Evolutionary conservation across 2,888 invertebrate species (phyloP).

Genomic region (Cheilosia impressa): DNA sequence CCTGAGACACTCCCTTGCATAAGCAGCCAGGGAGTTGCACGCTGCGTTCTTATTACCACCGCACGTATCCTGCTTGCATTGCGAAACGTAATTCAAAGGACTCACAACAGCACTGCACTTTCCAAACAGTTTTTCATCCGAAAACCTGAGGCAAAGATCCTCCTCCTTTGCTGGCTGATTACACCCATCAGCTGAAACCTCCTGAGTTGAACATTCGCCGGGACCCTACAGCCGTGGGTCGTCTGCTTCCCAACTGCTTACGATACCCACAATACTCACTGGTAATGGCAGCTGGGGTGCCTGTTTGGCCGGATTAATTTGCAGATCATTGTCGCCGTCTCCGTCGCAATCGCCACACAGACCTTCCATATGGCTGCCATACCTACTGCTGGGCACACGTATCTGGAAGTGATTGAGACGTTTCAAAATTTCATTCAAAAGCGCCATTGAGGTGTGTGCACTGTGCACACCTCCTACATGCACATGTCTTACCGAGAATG

Average conservation of each 20-base stretch:
- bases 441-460: not conserved
- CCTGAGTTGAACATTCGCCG: slow-evolving; percentile 84
- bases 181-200: slow-evolving; percentile 84
- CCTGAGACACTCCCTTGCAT: slow-evolving; percentile 89
- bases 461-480: not conserved
- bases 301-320: slow-evolving; percentile 84
- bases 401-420: slow-evolving; percentile 81
- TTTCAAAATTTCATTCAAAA: slow-evolving; percentile 31
- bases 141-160: slow-evolving; percentile 88
- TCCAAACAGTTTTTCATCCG: slow-evolving; percentile 85
- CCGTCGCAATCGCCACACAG: slow-evolving; percentile 91
- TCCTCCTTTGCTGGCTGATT: slow-evolving; percentile 86
- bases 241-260: slow-evolving; percentile 86
- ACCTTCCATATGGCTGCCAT: slow-evolving; percentile 90
- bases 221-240: slow-evolving; percentile 84
- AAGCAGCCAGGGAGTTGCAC: slow-evolving; percentile 88
- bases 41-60: slow-evolving; percentile 85
- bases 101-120: slow-evolving; percentile 90
- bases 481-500: slow-evolving; percentile 83
- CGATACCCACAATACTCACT: slow-evolving; percentile 76
- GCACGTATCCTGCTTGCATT: slow-evolving; percentile 89
- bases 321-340: slow-evolving; percentile 85
- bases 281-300: not conserved
- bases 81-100: slow-evolving; percentile 87
- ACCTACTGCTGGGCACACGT: slow-evolving; percentile 84